Percentiles rank a stretch among this genome's conserved stretches.
Conservation (phyloP, 2,797 vertebrate genomes). For the Gymnodraco acuticeps region DNA sequence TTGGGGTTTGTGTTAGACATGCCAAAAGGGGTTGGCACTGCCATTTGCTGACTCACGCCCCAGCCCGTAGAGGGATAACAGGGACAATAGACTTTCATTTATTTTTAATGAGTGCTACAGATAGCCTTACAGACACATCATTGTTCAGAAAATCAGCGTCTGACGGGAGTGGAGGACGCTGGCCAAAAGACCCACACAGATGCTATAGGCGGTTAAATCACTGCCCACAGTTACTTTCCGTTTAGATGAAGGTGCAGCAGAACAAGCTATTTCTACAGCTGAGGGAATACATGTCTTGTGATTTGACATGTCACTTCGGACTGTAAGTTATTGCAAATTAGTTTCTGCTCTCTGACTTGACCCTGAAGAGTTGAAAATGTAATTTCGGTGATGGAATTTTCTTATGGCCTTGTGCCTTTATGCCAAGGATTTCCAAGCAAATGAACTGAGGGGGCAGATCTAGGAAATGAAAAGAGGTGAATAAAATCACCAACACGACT, state of each 20-base stretch:
- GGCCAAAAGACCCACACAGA: conserved; percentile 29
- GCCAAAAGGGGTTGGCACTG: conserved; percentile 50
- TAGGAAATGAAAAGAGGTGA: background rate
- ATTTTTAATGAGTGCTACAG: conserved; percentile 59
- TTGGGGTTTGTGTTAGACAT: conserved; percentile 51
- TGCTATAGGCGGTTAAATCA: background rate
- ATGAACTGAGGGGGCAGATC: background rate
- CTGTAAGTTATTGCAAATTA: background rate
- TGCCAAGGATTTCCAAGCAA: background rate
- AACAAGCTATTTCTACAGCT: background rate
- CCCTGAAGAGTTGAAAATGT: background rate
- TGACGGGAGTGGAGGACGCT: conserved; percentile 21
- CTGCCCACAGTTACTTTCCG: background rate
- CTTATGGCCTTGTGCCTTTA: background rate
- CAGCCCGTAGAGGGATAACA: conserved; percentile 46
- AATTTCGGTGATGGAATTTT: conserved; percentile 1
- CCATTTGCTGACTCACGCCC: conserved; percentile 67
- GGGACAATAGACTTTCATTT: conserved; percentile 55
- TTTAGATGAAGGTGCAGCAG: background rate
- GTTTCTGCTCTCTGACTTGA: background rate
- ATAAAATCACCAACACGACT: background rate
- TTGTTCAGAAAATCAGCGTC: conserved; percentile 29
- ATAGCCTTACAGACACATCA: conserved; percentile 43
- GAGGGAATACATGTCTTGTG: background rate
- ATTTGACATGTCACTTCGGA: background rate